Percentiles rank a stretch among this genome's conserved stretches.
phyloP scores from a whole-genome alignment of 2,797 vertebrate genomes.

The Hyperoplus immaculatus region DNA sequence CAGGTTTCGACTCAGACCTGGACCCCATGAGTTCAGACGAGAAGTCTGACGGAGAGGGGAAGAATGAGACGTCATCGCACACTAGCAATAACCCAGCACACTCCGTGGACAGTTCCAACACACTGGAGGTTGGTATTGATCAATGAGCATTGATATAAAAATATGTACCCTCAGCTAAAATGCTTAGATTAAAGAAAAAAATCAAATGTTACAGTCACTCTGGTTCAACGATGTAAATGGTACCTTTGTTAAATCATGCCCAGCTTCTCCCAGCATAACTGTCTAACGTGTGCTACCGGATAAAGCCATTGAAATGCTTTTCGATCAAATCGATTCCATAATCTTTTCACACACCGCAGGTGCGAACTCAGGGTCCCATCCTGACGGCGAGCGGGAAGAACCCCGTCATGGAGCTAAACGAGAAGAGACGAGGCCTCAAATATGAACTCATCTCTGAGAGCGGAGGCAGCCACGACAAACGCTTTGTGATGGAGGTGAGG shows the following conservation, averaged over 20 bases:
- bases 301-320: slow-evolving; percentile 10
- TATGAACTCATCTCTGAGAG: slow-evolving; percentile 99
- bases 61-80: slow-evolving; percentile 95
- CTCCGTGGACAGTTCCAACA: slow-evolving; percentile 94
- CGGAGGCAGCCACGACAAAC: slow-evolving; percentile 98
- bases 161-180: not conserved
- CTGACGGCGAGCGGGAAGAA: slow-evolving; percentile 99
- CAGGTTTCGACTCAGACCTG: slow-evolving; percentile 96
- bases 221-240: slow-evolving; percentile 3
- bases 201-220: slow-evolving; percentile 1
- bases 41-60: slow-evolving; percentile 97
- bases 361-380: slow-evolving; percentile 99
- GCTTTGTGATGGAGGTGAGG: slow-evolving; percentile 98
- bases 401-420: slow-evolving; percentile 99
- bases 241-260: slow-evolving; percentile 2
- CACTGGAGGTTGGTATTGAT: slow-evolving; percentile 90
- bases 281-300: slow-evolving; percentile 1
- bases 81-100: slow-evolving; percentile 97
- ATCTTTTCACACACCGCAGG: slow-evolving; percentile 77
- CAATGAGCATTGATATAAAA: not conserved
- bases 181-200: not conserved
- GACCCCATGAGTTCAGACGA: slow-evolving; percentile 98
- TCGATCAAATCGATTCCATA: not conserved
- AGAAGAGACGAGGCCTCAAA: slow-evolving; percentile 97
- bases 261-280: slow-evolving; percentile 3